Percentiles rank a stretch among this genome's conserved stretches.
Conservation (phyloP, 2,888 invertebrate species). For the Malthinus seriepunctatus region DNA sequence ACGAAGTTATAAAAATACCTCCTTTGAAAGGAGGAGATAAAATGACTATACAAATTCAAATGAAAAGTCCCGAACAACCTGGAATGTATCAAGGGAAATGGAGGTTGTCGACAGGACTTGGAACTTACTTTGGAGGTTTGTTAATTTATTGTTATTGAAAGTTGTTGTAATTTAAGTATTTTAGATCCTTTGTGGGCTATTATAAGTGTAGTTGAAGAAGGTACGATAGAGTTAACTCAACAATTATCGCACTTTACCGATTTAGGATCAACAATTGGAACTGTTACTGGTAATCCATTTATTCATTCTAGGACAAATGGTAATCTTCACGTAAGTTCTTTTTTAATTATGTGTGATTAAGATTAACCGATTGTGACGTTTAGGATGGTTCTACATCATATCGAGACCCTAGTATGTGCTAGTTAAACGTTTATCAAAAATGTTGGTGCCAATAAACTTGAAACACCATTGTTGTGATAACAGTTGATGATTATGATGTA, state of each 20-base stretch:
- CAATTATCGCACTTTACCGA: constrained; percentile 68
- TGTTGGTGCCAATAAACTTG: constrained; percentile 34
- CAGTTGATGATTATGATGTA: constrained; percentile 22
- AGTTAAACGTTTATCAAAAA: constrained; percentile 25
- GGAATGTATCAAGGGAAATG: constrained; percentile 87
- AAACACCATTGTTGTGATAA: constrained; percentile 30
- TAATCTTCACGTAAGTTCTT: constrained; percentile 21
- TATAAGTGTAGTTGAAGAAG: constrained; percentile 78
- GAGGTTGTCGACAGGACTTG: constrained; percentile 84
- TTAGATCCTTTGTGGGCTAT: constrained; percentile 82
- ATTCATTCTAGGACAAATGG: constrained; percentile 31
- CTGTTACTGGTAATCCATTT: constrained; percentile 35
- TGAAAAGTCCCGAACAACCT: constrained; percentile 74
- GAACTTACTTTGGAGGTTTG: constrained; percentile 90
- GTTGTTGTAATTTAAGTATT: constrained; percentile 36
- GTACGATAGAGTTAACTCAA: constrained; percentile 79
- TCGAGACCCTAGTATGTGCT: constrained; percentile 39
- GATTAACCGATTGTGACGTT: constrained; percentile 4
- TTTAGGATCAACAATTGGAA: constrained; percentile 50
- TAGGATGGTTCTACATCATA: constrained; percentile 32
- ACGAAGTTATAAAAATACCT: constrained; percentile 64
- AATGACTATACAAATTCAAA: constrained; percentile 75
- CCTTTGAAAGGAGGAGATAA: constrained; percentile 76
- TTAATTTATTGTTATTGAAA: constrained; percentile 24
- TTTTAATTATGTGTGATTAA: background rate